Conservation (phyloP, 2,113 vertebrate species). For the Pampusana beccarii region DNA sequence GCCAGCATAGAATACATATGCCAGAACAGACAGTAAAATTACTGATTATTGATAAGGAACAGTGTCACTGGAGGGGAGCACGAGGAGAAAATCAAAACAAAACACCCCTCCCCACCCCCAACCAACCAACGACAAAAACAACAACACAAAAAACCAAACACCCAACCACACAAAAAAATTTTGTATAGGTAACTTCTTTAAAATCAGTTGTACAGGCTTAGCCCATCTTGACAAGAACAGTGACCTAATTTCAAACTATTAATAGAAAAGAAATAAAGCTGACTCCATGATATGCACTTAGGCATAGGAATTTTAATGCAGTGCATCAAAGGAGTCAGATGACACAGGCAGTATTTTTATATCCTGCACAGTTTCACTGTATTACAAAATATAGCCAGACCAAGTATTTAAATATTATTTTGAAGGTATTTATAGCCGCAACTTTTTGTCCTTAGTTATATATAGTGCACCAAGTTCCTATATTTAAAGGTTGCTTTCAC, state of each 20-base stretch:
- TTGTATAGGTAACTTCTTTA: neutral
- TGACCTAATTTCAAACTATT: constrained; percentile 60
- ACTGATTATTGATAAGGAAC: neutral
- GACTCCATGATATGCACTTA: constrained; percentile 22
- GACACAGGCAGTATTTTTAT: constrained; percentile 43
- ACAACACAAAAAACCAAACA: no score
- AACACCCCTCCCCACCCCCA: no score
- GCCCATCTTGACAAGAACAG: neutral
- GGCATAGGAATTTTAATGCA: constrained; percentile 48
- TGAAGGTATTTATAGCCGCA: constrained; percentile 13
- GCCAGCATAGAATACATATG: neutral
- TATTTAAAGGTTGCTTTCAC: neutral
- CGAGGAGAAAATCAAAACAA: neutral
- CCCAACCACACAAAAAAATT: neutral
- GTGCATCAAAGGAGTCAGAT: constrained; percentile 55
- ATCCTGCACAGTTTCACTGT: neutral
- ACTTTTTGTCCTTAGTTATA: neutral
- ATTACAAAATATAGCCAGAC: constrained; percentile 6
- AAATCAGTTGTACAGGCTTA: constrained; percentile 22
- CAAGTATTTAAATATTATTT: constrained; percentile 11
- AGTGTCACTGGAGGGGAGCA: fast-evolving
- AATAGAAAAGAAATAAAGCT: constrained; percentile 57
- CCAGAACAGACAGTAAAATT: constrained; percentile 8
- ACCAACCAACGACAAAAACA: no score
- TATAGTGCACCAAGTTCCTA: neutral